Conservation (phyloP, 2,888 invertebrate species). For the Toxonevra muliebris region DNA sequence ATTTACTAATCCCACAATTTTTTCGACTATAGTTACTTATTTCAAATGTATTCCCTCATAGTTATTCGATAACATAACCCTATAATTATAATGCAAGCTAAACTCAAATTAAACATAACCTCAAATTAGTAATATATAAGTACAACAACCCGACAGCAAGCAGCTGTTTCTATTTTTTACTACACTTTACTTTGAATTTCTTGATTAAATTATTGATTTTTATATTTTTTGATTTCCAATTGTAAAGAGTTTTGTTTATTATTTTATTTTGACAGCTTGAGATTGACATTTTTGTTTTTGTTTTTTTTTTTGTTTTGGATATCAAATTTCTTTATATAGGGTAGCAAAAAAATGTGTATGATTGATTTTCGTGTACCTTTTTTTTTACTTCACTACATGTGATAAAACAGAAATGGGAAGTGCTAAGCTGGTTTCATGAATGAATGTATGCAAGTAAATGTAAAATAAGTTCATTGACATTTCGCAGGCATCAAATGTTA, state of each 20-base stretch:
- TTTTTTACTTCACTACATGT: conserved; percentile 6
- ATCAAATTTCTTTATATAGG: conserved; percentile 44
- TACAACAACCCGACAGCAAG: background rate
- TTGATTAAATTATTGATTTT: no score
- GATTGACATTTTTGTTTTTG: conserved; percentile 37
- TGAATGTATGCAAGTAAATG: background rate
- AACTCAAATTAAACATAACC: no score
- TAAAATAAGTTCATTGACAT: conserved; percentile 40
- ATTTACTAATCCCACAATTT: background rate
- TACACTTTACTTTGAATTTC: no score
- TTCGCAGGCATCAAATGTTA: conserved; percentile 10
- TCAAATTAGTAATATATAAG: no score
- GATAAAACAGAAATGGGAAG: conserved; percentile 10
- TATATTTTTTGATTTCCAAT: no score
- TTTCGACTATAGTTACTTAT: background rate
- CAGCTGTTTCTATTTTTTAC: background rate
- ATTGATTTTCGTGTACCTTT: conserved; percentile 24
- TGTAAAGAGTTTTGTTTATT: background rate
- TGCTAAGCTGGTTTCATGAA: conserved; percentile 12
- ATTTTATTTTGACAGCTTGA: conserved; percentile 43
- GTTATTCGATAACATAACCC: conserved; percentile 20
- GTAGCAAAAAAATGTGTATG: conserved; percentile 19
- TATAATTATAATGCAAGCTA: conserved; percentile 27
- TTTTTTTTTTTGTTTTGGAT: no score
- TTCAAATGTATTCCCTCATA: background rate